Evolutionary conservation across 2,888 invertebrate genomes (phyloP).

Genomic region (Rotaria sp.): DNA sequence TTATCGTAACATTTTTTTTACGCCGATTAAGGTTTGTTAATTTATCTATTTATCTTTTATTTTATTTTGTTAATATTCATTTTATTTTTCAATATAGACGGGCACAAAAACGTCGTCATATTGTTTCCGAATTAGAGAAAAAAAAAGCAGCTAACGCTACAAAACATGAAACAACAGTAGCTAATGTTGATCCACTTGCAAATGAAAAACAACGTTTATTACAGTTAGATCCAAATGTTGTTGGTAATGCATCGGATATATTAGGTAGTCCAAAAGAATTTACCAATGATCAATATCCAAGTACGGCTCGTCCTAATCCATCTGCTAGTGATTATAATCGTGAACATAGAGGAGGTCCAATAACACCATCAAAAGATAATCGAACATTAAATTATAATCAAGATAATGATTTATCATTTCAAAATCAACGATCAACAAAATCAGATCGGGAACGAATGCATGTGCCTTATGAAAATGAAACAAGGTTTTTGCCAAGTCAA

Average conservation of each 20-base stretch:
- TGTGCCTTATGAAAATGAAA: neutral
- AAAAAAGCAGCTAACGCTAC: neutral
- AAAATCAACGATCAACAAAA: neutral
- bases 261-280: slow-evolving; percentile 8
- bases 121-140: neutral
- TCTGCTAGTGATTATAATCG: neutral
- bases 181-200: neutral
- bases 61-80: neutral
- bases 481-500: too few relatives aligned
- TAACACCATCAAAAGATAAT: neutral
- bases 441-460: neutral
- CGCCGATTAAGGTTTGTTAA: neutral
- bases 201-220: neutral
- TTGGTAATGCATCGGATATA: neutral
- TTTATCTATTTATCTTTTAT: too few relatives aligned
- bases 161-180: neutral
- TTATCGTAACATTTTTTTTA: neutral
- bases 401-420: neutral
- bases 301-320: neutral
- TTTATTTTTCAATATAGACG: neutral
- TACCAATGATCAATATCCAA: neutral
- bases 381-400: neutral
- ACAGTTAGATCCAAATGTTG: neutral
- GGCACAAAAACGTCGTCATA: neutral
- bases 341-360: neutral